These are phyloP conservation scores for Clinocottus analis DNA, from an alignment of 2,113 vertebrate species.

Conservation along the genomic window DNA sequence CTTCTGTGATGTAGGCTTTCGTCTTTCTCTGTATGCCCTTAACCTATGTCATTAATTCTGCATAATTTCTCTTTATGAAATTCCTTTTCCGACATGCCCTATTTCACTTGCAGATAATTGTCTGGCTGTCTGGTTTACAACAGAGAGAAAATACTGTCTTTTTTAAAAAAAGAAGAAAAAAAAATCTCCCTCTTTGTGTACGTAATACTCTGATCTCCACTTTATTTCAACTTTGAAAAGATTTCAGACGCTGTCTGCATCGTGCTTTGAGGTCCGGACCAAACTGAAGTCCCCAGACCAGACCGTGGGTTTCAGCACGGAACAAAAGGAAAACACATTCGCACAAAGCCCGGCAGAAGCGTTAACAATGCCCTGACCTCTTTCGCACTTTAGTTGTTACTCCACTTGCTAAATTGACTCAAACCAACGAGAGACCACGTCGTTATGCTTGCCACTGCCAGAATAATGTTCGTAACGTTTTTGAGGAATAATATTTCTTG, in stretches of 20 bases:
- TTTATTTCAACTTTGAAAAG: background rate
- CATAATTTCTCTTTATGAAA: conserved; percentile 58
- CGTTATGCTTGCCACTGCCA: conserved; percentile 40
- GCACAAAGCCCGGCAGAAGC: background rate
- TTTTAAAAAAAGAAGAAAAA: no score
- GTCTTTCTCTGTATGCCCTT: conserved; percentile 69
- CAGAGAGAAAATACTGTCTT: conserved; percentile 16
- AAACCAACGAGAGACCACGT: conserved; percentile 56
- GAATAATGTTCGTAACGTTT: conserved; percentile 54
- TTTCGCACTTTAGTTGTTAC: conserved; percentile 43
- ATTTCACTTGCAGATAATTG: conserved; percentile 69
- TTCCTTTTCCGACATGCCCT: conserved; percentile 46
- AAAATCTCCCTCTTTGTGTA: background rate
- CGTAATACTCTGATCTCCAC: conserved; percentile 4
- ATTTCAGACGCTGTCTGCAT: conserved; percentile 1
- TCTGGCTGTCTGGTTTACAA: conserved; percentile 38
- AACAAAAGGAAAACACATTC: conserved; percentile 8
- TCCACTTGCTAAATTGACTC: conserved; percentile 32
- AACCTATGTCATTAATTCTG: conserved; percentile 71
- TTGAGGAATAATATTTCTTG: conserved; percentile 21
- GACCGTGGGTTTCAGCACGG: conserved; percentile 2
- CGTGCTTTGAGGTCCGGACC: background rate
- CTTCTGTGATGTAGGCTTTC: conserved; percentile 52
- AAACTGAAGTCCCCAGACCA: conserved; percentile 12
- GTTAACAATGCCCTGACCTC: conserved; percentile 17